phyloP scores from a whole-genome alignment of 2,113 vertebrate genomes.

The Pomatorhinus ruficollis region DNA sequence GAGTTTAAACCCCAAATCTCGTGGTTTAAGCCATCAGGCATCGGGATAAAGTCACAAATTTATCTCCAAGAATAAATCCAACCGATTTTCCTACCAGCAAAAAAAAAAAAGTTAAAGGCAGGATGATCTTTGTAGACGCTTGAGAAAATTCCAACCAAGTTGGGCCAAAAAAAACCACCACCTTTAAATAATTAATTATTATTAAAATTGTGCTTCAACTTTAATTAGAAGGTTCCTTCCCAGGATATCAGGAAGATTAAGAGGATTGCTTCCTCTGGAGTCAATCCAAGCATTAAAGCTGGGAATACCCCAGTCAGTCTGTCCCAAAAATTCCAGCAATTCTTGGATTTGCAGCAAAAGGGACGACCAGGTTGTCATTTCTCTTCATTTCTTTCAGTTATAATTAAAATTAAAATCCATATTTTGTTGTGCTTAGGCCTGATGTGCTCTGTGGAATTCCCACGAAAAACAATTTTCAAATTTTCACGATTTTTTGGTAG shows the following conservation, averaged over 20 bases:
- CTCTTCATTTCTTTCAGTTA: not conserved
- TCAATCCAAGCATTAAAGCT: not conserved
- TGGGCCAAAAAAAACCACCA: not conserved
- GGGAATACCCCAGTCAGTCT: not conserved
- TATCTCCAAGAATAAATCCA: not conserved
- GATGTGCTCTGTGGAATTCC: not conserved
- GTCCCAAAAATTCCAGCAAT: not conserved
- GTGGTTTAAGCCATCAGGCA: not conserved
- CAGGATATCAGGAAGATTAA: not conserved
- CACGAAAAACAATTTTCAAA: not conserved
- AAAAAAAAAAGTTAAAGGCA: not conserved
- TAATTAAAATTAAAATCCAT: not conserved
- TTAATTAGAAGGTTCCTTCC: not conserved
- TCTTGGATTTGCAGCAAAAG: not conserved
- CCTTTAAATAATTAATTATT: not conserved
- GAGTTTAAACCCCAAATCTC: not conserved
- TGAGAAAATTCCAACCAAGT: not conserved
- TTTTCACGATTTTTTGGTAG: not conserved
- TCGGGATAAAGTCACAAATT: not conserved
- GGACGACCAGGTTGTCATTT: not conserved
- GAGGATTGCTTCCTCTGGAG: conserved; percentile 8
- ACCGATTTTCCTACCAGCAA: not conserved
- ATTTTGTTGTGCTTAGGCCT: not conserved
- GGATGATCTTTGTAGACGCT: accelerated
- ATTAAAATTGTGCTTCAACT: not conserved